Evolutionary conservation across 2,797 vertebrate genomes (phyloP).

Genomic region (Fistularia tabacaria): DNA sequence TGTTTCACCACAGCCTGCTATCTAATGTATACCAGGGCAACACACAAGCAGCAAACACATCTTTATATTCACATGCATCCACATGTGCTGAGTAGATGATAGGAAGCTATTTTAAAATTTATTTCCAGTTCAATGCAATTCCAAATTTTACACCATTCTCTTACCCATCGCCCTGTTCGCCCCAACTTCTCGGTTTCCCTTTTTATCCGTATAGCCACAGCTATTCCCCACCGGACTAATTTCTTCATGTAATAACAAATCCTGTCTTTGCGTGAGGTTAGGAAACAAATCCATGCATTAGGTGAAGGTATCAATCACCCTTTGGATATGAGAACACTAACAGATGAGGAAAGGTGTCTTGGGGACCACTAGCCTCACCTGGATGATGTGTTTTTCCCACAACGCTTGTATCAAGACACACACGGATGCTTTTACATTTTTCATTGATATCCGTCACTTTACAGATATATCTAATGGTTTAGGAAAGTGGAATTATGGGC

Average conservation of each 20-base stretch:
- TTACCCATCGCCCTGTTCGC: conserved; percentile 28
- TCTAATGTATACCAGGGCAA: conserved; percentile 41
- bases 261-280: conserved; percentile 52
- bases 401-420: conserved; percentile 64
- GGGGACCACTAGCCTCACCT: conserved; percentile 69
- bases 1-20: conserved; percentile 64
- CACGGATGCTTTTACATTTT: conserved; percentile 52
- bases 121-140: conserved; percentile 28
- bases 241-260: conserved; percentile 72
- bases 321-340: conserved; percentile 34
- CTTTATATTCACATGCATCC: conserved; percentile 26
- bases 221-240: conserved; percentile 59
- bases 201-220: conserved; percentile 49
- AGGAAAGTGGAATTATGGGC: conserved; percentile 51
- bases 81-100: conserved; percentile 37
- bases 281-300: conserved; percentile 54
- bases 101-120: conserved; percentile 18
- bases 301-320: conserved; percentile 69
- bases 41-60: conserved; percentile 31
- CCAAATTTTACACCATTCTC: conserved; percentile 25
- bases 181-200: conserved; percentile 32
- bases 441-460: conserved; percentile 66
- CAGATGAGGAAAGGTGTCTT: conserved; percentile 25
- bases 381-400: conserved; percentile 62
- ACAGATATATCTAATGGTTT: conserved; percentile 62